Percentiles rank a stretch among this genome's conserved stretches.
These are phyloP conservation scores for Porites divaricata DNA, from an alignment of 92 coral and sea anemone genomes.

Conservation along the genomic window DNA sequence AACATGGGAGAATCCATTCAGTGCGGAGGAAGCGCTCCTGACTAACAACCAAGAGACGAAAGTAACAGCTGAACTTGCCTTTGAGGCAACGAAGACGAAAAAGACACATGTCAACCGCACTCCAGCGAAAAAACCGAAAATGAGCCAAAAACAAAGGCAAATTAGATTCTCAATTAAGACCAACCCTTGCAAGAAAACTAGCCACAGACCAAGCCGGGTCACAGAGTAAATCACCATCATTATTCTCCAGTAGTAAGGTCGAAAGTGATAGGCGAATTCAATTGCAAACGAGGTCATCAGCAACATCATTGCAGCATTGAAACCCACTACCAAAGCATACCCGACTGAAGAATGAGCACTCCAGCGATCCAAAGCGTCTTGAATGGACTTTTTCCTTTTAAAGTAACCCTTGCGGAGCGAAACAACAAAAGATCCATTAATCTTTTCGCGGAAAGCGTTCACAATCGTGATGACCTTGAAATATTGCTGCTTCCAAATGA, in stretches of 20 bases:
- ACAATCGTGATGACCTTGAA: background rate
- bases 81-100: background rate
- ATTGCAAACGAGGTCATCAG: background rate
- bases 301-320: conserved; percentile 1
- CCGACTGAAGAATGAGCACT: conserved; percentile 1
- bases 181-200: background rate
- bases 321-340: background rate
- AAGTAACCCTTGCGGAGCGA: background rate
- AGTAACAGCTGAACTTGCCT: background rate
- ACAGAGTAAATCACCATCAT: background rate
- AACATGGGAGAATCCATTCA: background rate
- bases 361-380: conserved; percentile 8
- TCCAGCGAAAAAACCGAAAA: background rate
- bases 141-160: background rate
- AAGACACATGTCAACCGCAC: background rate
- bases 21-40: background rate
- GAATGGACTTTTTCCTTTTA: background rate
- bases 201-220: background rate
- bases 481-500: background rate
- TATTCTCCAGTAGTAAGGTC: conserved; percentile 25
- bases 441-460: background rate
- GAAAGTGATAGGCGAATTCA: conserved; percentile 14
- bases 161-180: background rate
- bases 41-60: background rate
- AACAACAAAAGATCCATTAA: background rate